These are phyloP conservation scores for Nyctalus aviator DNA, from an alignment of 2,797 vertebrate species.

Conservation along the genomic window DNA sequence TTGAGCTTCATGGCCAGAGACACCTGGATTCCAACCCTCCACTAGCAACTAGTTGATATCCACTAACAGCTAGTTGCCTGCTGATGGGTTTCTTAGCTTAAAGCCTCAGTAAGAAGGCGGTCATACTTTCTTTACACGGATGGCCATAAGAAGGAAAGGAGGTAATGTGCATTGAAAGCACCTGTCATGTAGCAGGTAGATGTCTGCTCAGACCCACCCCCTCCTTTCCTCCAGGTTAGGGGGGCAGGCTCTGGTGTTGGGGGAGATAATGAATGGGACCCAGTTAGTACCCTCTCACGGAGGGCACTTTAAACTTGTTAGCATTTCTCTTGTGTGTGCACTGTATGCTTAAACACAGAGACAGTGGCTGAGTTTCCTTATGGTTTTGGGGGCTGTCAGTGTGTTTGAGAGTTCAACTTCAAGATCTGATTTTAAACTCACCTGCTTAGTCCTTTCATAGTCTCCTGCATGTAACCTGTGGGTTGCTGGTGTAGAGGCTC, in stretches of 20 bases:
- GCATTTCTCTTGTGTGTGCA: not conserved
- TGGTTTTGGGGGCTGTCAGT: not conserved
- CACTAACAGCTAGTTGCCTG: not conserved
- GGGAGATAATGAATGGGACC: not conserved
- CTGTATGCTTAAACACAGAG: not conserved
- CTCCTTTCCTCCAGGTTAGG: accelerated
- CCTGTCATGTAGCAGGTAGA: accelerated
- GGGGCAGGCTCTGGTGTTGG: accelerated
- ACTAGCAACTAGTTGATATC: no score
- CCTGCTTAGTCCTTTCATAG: not conserved
- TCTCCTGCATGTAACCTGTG: accelerated
- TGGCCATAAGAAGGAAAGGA: not conserved
- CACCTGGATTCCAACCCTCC: not conserved
- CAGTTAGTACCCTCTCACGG: no score
- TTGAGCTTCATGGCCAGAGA: not conserved
- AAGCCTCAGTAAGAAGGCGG: not conserved
- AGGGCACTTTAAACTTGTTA: not conserved
- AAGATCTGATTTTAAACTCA: not conserved
- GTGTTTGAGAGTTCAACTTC: not conserved
- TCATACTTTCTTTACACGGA: accelerated
- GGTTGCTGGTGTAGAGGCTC: not conserved
- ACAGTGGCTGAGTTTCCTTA: not conserved
- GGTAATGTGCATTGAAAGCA: accelerated
- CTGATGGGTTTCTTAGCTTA: not conserved
- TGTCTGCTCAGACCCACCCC: accelerated